Conservation (phyloP, 2,797 vertebrate species). For the Clarias laeviceps region DNA sequence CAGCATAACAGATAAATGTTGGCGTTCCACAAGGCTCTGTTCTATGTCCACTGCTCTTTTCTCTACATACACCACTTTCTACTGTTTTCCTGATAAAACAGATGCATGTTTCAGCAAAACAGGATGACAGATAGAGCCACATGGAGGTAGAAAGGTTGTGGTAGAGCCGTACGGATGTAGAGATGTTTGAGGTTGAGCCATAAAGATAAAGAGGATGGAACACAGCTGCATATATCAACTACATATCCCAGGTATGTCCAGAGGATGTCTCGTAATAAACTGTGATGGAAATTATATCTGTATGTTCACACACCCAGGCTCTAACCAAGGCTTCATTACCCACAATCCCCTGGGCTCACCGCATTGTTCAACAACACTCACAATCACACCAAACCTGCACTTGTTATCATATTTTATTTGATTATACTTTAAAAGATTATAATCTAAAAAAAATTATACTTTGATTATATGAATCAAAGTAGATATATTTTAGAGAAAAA, state of each 20-base stretch:
- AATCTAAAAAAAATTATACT: too few relatives aligned
- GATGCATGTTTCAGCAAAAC: not conserved
- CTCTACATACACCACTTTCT: not conserved
- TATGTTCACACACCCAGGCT: slow-evolving; percentile 23
- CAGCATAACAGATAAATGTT: not conserved
- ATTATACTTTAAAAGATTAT: too few relatives aligned
- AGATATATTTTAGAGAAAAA: not conserved
- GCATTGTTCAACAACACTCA: not conserved
- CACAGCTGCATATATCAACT: not conserved
- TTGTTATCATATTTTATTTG: not conserved
- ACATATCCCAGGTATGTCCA: not conserved
- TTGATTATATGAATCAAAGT: not conserved
- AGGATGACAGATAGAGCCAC: not conserved
- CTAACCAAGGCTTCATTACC: not conserved
- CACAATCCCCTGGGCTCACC: not conserved
- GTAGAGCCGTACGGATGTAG: rapidly evolving
- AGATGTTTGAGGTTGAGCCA: not conserved
- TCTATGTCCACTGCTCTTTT: not conserved
- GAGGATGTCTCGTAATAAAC: slow-evolving; percentile 2
- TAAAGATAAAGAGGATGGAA: not conserved
- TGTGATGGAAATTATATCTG: slow-evolving; percentile 20
- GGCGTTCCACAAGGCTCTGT: not conserved
- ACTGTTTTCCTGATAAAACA: not conserved
- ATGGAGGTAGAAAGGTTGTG: not conserved
- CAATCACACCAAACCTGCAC: not conserved